Base-by-base conservation (phyloP, 2,888 invertebrate genomes). In the Nebria salina region DNA sequence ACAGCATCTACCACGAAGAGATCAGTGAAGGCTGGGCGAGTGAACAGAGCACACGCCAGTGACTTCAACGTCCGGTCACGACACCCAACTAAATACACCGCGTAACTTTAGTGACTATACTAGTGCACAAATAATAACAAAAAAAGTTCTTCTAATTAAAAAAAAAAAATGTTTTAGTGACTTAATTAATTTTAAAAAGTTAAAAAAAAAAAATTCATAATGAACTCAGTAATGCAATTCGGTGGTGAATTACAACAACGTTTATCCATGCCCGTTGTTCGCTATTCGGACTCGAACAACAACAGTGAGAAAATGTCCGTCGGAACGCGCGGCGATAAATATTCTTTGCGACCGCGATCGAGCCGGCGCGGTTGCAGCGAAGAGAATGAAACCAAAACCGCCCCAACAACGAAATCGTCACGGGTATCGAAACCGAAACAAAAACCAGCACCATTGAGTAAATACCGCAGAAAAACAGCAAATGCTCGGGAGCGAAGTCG, bases 391-490 rank as follows among this genome's bases (percentile, higher is more conserved):
- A 65, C 26, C 8, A 41, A 54, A 43, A 7, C 15, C 3, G 34
- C 65, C 65, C 13, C 65, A 65, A 68, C 34, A 34, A 75, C 65
- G 8, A 76, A 20, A 41, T 65, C 25, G 65, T 64, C 54, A 5
- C 73, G 73, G 1, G 41, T 43, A n/a, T 84, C 85, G 81, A 89
- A 89, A 83, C 89, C 91, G 83, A 93, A 93, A 86, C 91, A 93
- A 84, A 91, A 93, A 87, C 92, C 94, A 41, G 93, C 94, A 81
- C 94, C 95, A 13, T 91, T 97, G 84, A 96, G 96, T 90, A 97
- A 97, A 89, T 97, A 97, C 89, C 91, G 97, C 41, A 91, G 97
- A 85, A 95, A 96, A 90, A 96, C 96, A 0, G 97, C 97, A 11
- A 97, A 97, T 89, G 96, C 96, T 0, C 89, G 97, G 64, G 97